These are phyloP conservation scores for Nemurella pictetii DNA, from an alignment of 2,888 invertebrate species.

Conservation along the genomic window DNA sequence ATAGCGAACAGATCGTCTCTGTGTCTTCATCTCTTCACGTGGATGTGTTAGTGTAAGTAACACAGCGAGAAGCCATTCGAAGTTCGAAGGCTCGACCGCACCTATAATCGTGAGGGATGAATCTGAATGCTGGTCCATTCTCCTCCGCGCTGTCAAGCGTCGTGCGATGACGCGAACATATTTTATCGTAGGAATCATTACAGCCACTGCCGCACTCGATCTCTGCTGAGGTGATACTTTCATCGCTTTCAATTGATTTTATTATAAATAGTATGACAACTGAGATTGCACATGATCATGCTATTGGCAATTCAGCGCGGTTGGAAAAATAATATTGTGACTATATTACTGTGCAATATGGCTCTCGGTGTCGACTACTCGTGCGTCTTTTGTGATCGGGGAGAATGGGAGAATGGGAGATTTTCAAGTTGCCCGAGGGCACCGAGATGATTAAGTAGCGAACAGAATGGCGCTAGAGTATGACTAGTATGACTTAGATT, in stretches of 20 bases:
- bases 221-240: neutral
- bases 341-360: neutral
- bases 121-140: neutral
- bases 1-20: no score
- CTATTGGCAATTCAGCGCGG: neutral
- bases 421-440: neutral
- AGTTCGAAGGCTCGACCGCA: no score
- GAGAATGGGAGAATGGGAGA: neutral
- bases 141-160: neutral
- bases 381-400: neutral
- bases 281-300: neutral
- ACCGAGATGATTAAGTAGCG: neutral
- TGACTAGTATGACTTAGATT: no score
- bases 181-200: neutral
- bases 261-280: neutral
- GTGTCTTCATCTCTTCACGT: no score
- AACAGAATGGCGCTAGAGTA: neutral
- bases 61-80: no score
- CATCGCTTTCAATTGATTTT: neutral
- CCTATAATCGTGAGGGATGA: neutral
- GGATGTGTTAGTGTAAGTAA: no score
- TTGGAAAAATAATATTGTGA: neutral
- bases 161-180: neutral
- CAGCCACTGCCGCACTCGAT: neutral
- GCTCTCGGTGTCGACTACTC: neutral